Conservation (phyloP, 2,113 vertebrate genomes). For the Vulpes lagopus region DNA sequence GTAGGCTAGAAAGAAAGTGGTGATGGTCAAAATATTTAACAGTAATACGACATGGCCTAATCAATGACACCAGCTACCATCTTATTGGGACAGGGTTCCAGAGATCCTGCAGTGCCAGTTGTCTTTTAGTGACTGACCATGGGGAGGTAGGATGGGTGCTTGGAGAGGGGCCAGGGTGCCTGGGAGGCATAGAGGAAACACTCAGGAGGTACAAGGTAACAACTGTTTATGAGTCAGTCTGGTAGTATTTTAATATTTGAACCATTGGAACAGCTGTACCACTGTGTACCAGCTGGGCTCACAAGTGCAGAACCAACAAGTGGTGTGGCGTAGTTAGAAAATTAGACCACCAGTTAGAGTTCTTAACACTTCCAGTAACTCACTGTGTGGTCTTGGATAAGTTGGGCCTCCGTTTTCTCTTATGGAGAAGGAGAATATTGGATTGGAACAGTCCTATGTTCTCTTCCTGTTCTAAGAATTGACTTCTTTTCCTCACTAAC, state of each 20-base stretch:
- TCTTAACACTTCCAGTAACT: neutral
- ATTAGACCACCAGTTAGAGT: neutral
- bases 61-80: neutral
- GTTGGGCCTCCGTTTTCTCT: neutral
- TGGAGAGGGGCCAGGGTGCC: neutral
- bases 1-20: neutral
- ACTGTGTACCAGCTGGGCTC: neutral
- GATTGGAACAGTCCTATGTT: neutral
- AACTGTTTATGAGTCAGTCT: neutral
- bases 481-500: neutral
- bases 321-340: neutral
- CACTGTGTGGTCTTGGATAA: constrained; percentile 22
- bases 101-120: neutral
- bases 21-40: neutral
- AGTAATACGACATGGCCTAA: neutral
- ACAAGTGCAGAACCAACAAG: neutral
- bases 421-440: neutral
- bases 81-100: neutral
- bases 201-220: neutral
- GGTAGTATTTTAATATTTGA: neutral
- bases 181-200: neutral
- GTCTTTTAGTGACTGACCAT: neutral
- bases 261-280: neutral
- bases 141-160: neutral
- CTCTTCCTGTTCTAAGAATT: neutral